These are phyloP conservation scores for Neuroterus valhalla DNA, from an alignment of 1,140 invertebrate species.

Conservation along the genomic window DNA sequence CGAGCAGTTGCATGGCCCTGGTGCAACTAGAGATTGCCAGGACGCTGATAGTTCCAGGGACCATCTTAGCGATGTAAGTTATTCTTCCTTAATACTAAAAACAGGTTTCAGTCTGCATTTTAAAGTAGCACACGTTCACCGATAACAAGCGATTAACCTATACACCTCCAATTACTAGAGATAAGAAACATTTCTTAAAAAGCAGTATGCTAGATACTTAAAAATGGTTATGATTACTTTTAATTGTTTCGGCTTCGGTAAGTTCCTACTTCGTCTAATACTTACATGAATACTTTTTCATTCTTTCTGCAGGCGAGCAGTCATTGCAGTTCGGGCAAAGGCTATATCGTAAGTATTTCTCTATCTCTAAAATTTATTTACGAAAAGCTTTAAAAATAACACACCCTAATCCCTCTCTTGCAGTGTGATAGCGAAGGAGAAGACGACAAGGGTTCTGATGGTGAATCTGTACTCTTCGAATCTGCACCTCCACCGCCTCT, in stretches of 20 bases:
- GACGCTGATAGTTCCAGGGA: constrained; percentile 87
- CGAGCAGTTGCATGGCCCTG: constrained; percentile 84
- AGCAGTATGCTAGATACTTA: constrained; percentile 7
- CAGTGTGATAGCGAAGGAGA: constrained; percentile 93
- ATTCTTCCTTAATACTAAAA: constrained; percentile 10
- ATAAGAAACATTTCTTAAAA: constrained; percentile 24
- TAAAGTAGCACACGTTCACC: neutral
- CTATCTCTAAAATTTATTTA: constrained; percentile 34
- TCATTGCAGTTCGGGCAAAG: constrained; percentile 90
- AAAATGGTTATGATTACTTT: constrained; percentile 8
- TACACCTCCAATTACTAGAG: neutral
- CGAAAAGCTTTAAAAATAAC: constrained; percentile 1
- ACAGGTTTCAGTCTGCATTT: neutral
- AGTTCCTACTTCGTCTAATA: constrained; percentile 4
- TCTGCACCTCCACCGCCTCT: constrained; percentile 79
- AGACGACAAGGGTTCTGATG: constrained; percentile 87
- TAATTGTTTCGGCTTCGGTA: constrained; percentile 4
- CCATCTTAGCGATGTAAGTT: constrained; percentile 86
- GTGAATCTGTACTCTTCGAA: constrained; percentile 84
- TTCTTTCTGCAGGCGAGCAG: constrained; percentile 84
- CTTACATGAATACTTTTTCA: constrained; percentile 33
- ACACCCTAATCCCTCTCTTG: neutral
- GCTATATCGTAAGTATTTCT: constrained; percentile 89
- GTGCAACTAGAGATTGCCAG: constrained; percentile 79
- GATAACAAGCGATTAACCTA: neutral